These are phyloP conservation scores for Cassiopea xamachana DNA, from an alignment of 30 jellyfish, hydroid and myxozoan genomes.

Conservation along the genomic window DNA sequence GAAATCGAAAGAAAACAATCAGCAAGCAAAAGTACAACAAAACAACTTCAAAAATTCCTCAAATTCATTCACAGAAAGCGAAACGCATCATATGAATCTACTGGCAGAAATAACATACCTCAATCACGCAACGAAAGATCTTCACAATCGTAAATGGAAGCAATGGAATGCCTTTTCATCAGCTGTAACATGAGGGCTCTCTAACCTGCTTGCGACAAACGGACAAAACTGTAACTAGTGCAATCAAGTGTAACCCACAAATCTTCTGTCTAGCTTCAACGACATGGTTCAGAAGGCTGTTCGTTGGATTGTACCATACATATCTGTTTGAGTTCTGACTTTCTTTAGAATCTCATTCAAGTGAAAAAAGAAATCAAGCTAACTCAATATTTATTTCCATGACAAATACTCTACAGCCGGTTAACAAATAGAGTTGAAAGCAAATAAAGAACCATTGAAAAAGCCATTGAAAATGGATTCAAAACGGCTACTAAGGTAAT, in stretches of 20 bases:
- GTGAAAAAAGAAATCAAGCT: not conserved
- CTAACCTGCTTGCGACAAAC: too few relatives aligned
- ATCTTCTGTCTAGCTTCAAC: not conserved
- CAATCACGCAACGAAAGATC: too few relatives aligned
- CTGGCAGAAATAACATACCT: too few relatives aligned
- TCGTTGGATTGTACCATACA: not conserved
- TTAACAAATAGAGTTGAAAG: not conserved
- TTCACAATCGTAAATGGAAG: too few relatives aligned
- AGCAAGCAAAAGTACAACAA: too few relatives aligned
- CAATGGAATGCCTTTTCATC: too few relatives aligned
- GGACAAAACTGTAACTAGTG: not conserved
- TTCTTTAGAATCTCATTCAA: not conserved
- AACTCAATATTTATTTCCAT: slow-evolving; percentile 11
- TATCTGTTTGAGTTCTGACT: not conserved
- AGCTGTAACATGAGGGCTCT: too few relatives aligned
- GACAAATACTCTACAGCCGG: not conserved
- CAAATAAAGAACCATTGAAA: not conserved
- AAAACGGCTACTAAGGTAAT: not conserved
- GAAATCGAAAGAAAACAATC: too few relatives aligned
- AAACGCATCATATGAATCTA: too few relatives aligned
- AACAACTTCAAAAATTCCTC: too few relatives aligned
- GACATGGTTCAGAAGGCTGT: not conserved
- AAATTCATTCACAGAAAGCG: too few relatives aligned
- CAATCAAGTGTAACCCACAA: not conserved
- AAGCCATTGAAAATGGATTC: not conserved